These are phyloP conservation scores for Nansenia antarctica DNA, from an alignment of 2,113 vertebrate species.

Conservation along the genomic window DNA sequence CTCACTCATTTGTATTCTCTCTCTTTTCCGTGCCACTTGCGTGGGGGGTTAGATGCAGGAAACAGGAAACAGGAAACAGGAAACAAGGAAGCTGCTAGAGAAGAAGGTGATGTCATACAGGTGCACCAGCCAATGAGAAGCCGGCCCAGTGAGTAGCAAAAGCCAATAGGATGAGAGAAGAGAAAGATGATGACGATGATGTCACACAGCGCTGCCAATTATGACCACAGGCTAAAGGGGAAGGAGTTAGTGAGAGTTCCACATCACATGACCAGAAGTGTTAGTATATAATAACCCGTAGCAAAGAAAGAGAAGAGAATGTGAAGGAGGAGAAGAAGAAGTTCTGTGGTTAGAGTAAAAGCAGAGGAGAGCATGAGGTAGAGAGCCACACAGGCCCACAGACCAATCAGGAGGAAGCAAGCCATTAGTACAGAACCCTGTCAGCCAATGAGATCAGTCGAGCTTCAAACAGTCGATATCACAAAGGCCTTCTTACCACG, in stretches of 20 bases:
- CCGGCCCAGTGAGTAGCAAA: slow-evolving; percentile 40
- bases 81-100: slow-evolving; percentile 48
- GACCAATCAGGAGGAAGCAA: slow-evolving; percentile 34
- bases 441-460: slow-evolving; percentile 33
- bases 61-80: slow-evolving; percentile 49
- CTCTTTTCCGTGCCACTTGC: background rate
- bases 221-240: slow-evolving; percentile 25
- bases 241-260: slow-evolving; percentile 54
- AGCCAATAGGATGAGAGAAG: slow-evolving; percentile 30
- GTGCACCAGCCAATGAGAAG: slow-evolving; percentile 55
- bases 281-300: slow-evolving; percentile 29
- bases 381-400: slow-evolving; percentile 24
- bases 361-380: slow-evolving; percentile 27
- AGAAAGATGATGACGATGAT: slow-evolving; percentile 18
- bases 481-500: slow-evolving; percentile 38
- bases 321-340: slow-evolving; percentile 2
- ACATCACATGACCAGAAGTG: slow-evolving; percentile 41
- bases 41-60: slow-evolving; percentile 6
- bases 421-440: slow-evolving; percentile 29
- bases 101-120: slow-evolving; percentile 48
- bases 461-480: slow-evolving; percentile 8
- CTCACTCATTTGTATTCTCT: background rate
- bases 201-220: slow-evolving; percentile 13
- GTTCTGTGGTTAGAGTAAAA: too few species aligned
- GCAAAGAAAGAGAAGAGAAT: slow-evolving; percentile 15